phyloP scores from a whole-genome alignment of 2,113 vertebrate genomes.

The Notiomystis cincta region DNA sequence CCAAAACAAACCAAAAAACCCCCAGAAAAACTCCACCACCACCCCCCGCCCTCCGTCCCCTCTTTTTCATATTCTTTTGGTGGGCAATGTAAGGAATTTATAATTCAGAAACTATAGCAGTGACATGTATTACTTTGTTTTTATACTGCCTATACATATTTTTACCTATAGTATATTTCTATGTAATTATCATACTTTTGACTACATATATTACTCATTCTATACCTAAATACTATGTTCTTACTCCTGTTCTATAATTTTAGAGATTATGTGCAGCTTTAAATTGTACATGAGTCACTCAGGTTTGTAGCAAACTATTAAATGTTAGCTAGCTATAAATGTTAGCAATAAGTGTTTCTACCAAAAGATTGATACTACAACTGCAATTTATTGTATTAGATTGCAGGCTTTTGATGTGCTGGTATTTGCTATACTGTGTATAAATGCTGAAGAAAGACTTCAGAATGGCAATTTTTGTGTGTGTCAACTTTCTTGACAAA shows the following conservation, averaged over 20 bases:
- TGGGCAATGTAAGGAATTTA: background rate
- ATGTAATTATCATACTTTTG: background rate
- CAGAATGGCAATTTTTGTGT: background rate
- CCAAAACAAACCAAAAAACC: too few relatives aligned
- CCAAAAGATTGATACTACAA: background rate
- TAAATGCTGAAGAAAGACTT: background rate
- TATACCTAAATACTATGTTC: background rate
- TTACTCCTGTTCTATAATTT: background rate
- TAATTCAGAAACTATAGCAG: background rate
- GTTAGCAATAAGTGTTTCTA: background rate
- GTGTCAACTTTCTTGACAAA: background rate
- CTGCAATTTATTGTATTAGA: background rate
- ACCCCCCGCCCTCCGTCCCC: too few relatives aligned
- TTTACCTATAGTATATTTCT: background rate
- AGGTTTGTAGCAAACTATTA: background rate
- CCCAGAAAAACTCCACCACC: too few relatives aligned
- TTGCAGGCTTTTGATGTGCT: background rate
- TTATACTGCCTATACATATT: background rate
- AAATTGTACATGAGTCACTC: background rate
- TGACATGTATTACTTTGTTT: background rate
- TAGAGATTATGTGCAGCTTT: background rate
- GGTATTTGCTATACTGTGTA: background rate
- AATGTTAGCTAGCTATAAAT: background rate
- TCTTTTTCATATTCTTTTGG: background rate
- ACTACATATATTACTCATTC: background rate